phyloP scores from a whole-genome alignment of 2,888 invertebrate species.

The Diaphora mendica region DNA sequence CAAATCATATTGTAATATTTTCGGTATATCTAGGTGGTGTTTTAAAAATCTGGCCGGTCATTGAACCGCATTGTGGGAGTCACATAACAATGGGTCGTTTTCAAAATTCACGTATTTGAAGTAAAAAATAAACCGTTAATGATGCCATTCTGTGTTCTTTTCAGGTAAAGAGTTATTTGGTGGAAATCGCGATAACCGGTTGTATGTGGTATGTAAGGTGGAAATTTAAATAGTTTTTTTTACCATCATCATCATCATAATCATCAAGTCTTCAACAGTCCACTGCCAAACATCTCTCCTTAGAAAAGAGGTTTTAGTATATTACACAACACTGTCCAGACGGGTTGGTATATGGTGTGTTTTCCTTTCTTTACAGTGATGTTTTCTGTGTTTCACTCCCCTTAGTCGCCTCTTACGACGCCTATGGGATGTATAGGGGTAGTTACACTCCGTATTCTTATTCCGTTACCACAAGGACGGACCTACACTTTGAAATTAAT shows the following conservation, averaged over 20 bases:
- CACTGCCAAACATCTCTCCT: too few relatives aligned
- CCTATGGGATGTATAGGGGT: too few relatives aligned
- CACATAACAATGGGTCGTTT: conserved; percentile 58
- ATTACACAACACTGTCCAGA: too few relatives aligned
- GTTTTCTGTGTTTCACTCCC: too few relatives aligned
- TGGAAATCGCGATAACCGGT: conserved; percentile 21
- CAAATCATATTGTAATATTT: conserved; percentile 73
- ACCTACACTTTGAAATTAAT: neutral
- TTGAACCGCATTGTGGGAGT: conserved; percentile 66
- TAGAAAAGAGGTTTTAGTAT: too few relatives aligned
- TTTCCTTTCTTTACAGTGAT: too few relatives aligned
- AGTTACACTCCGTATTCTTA: too few relatives aligned
- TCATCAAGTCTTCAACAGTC: too few relatives aligned
- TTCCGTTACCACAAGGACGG: too few relatives aligned
- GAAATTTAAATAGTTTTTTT: neutral
- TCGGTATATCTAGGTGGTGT: conserved; percentile 73
- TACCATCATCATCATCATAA: too few relatives aligned
- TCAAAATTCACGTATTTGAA: conserved; percentile 50
- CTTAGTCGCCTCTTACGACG: too few relatives aligned
- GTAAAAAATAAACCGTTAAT: conserved; percentile 53
- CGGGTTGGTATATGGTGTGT: too few relatives aligned
- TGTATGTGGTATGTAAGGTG: conserved; percentile 23
- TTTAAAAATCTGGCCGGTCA: conserved; percentile 80
- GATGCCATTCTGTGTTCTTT: conserved; percentile 53
- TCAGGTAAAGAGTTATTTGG: conserved; percentile 58